Conservation (phyloP, 2,888 invertebrate genomes). For the Drosophila buzzatii region DNA sequence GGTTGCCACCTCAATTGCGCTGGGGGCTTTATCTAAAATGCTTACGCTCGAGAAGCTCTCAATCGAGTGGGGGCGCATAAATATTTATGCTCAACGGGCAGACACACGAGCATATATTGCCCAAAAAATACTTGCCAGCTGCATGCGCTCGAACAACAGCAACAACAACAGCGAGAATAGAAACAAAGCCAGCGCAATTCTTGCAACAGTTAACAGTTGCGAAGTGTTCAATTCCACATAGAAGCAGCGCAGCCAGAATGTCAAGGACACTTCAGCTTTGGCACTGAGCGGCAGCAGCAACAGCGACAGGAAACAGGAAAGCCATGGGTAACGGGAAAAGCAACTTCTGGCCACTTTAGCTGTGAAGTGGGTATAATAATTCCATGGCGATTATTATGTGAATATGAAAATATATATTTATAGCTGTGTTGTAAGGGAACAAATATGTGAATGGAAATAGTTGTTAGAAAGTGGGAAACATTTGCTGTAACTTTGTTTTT, state of each 20-base stretch:
- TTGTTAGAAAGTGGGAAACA: neutral
- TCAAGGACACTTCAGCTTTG: conserved; percentile 77
- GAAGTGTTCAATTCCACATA: conserved; percentile 52
- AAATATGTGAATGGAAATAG: neutral
- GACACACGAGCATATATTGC: conserved; percentile 12
- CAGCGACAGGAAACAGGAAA: conserved; percentile 28
- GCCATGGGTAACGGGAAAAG: conserved; percentile 17
- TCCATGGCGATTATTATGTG: conserved; percentile 13
- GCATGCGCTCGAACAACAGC: conserved; percentile 20
- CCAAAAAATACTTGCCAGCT: conserved; percentile 27
- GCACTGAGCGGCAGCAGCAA: conserved; percentile 31
- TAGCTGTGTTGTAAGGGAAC: neutral
- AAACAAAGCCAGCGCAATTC: conserved; percentile 26
- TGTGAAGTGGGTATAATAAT: conserved; percentile 14
- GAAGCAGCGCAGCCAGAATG: conserved; percentile 81
- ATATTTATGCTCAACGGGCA: conserved; percentile 68
- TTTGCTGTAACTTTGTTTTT: too few species aligned
- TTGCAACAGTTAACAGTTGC: conserved; percentile 70
- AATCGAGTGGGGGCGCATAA: conserved; percentile 72
- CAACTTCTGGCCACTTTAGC: conserved; percentile 41
- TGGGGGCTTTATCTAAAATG: conserved; percentile 82
- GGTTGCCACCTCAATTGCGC: neutral
- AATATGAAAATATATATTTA: conserved; percentile 3
- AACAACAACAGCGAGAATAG: conserved; percentile 17
- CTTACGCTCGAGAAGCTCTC: conserved; percentile 82